phyloP scores from a whole-genome alignment of 2,888 invertebrate species.

The Tenthredo amoena region DNA sequence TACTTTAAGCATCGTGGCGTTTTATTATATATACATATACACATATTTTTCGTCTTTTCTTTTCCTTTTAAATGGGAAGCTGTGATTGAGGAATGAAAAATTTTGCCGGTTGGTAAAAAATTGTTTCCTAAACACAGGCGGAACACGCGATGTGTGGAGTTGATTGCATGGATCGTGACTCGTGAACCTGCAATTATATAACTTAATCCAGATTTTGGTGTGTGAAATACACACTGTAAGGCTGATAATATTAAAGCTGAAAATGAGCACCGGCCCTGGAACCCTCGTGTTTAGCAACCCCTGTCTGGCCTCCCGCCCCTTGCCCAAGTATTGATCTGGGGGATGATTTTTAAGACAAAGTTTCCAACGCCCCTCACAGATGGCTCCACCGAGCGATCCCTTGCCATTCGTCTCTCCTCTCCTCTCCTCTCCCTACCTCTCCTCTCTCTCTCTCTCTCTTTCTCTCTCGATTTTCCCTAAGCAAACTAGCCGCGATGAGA shows the following conservation, averaged over 20 bases:
- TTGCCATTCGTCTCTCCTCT: slow-evolving; percentile 27
- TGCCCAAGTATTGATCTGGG: slow-evolving; percentile 71
- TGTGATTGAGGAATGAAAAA: background rate
- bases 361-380: slow-evolving; percentile 69
- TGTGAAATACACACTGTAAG: slow-evolving; percentile 1
- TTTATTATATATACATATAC: background rate
- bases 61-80: background rate
- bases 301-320: slow-evolving; percentile 61
- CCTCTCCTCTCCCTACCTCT: slow-evolving; percentile 11
- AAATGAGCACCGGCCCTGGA: slow-evolving; percentile 51
- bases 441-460: slow-evolving; percentile 26
- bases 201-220: slow-evolving; percentile 11
- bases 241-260: slow-evolving; percentile 40
- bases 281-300: slow-evolving; percentile 62
- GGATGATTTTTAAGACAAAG: slow-evolving; percentile 73
- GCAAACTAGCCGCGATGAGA: slow-evolving; percentile 19
- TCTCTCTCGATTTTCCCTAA: background rate
- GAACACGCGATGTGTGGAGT: slow-evolving; percentile 6
- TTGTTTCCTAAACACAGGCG: background rate
- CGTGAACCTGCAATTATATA: slow-evolving; percentile 9
- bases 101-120: background rate
- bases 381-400: slow-evolving; percentile 68
- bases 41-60: background rate
- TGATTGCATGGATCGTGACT: slow-evolving; percentile 10
- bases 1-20: background rate